Percentiles rank a stretch among this genome's conserved stretches.
Conservation (phyloP, 2,113 vertebrate genomes). For the Nipponia nippon region DNA sequence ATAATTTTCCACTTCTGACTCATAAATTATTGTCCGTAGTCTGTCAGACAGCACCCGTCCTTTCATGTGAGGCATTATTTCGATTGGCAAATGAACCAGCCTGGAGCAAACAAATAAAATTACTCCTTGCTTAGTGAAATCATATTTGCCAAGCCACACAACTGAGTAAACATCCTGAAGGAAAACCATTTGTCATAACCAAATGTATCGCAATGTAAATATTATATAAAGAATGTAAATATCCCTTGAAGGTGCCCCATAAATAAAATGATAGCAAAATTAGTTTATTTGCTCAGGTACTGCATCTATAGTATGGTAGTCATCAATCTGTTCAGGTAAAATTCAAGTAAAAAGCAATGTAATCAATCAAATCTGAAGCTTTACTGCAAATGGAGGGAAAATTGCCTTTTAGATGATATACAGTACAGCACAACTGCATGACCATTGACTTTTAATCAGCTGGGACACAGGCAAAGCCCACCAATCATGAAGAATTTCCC, state of each 20-base stretch:
- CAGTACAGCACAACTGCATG: neutral
- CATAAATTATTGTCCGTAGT: neutral
- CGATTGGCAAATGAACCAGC: neutral
- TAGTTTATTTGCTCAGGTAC: neutral
- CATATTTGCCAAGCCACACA: neutral
- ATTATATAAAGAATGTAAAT: constrained; percentile 15
- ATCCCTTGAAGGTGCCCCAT: neutral
- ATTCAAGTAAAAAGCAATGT: neutral
- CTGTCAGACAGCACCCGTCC: neutral
- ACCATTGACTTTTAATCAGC: constrained; percentile 1
- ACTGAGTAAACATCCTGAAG: constrained; percentile 9
- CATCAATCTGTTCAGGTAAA: constrained; percentile 21
- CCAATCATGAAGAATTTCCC: neutral
- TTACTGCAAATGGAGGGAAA: neutral
- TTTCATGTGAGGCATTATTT: neutral
- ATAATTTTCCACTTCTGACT: neutral
- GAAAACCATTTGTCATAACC: constrained; percentile 4
- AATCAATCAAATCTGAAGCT: constrained; percentile 8
- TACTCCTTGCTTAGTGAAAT: neutral
- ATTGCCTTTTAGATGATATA: neutral
- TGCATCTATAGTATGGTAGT: neutral
- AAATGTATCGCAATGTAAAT: constrained; percentile 21
- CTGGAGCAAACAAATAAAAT: neutral
- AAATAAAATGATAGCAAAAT: constrained; percentile 17
- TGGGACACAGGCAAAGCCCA: neutral